phyloP scores from a whole-genome alignment of 2,888 invertebrate species.

The Agrotis puta region DNA sequence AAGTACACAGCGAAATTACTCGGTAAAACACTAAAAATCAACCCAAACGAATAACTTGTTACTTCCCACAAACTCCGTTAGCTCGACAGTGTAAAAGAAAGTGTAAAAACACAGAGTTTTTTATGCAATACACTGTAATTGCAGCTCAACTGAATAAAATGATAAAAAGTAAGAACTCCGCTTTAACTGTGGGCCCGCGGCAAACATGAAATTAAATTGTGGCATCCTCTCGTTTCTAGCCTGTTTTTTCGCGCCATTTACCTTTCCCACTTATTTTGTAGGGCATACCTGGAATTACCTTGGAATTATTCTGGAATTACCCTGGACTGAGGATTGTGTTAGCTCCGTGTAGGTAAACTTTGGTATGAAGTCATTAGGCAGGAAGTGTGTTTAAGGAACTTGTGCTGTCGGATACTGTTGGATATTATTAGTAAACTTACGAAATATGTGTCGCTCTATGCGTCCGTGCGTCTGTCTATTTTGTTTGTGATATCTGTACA shows the following conservation, averaged over 20 bases:
- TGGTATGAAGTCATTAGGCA: slow-evolving; percentile 45
- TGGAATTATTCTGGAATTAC: slow-evolving; percentile 9
- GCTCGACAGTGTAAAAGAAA: slow-evolving; percentile 72
- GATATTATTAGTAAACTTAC: slow-evolving; percentile 26
- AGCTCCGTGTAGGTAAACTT: slow-evolving; percentile 37
- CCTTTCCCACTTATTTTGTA: slow-evolving; percentile 54
- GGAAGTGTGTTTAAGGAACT: slow-evolving; percentile 21
- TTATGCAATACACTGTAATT: slow-evolving; percentile 75
- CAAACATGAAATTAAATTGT: slow-evolving; percentile 75
- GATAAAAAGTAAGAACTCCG: slow-evolving; percentile 70
- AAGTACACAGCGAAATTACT: slow-evolving; percentile 28
- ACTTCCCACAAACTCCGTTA: slow-evolving; percentile 68
- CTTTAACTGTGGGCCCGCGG: slow-evolving; percentile 64
- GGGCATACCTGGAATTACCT: slow-evolving; percentile 41
- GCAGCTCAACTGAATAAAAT: slow-evolving; percentile 77
- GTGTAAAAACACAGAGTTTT: slow-evolving; percentile 70
- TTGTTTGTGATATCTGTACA: too few species aligned
- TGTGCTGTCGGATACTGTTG: slow-evolving; percentile 14
- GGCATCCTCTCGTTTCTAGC: slow-evolving; percentile 49
- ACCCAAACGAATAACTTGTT: slow-evolving; percentile 61
- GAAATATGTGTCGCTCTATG: neutral
- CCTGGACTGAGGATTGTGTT: slow-evolving; percentile 49
- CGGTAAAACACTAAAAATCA: slow-evolving; percentile 46
- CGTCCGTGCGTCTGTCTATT: neutral
- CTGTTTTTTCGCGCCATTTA: slow-evolving; percentile 61